These are phyloP conservation scores for Semnornis frantzii DNA, from an alignment of 2,113 vertebrate species.

Conservation along the genomic window DNA sequence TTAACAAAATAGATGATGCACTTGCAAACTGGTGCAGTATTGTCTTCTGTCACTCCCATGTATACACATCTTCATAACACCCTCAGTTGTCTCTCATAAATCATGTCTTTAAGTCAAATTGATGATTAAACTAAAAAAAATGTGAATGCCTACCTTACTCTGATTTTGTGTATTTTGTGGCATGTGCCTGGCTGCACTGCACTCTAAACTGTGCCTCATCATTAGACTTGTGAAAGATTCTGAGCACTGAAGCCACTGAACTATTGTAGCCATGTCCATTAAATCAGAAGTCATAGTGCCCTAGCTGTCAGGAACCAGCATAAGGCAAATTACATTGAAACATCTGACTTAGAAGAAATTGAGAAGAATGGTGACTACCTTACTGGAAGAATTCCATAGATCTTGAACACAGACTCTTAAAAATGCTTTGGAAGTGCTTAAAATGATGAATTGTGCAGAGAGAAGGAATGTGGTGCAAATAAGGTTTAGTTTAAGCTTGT, in stretches of 20 bases:
- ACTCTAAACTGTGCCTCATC: background rate
- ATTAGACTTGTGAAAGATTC: background rate
- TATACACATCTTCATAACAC: background rate
- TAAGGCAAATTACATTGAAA: background rate
- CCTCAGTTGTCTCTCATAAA: background rate
- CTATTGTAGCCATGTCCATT: background rate
- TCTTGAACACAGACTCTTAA: background rate
- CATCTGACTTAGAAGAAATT: background rate
- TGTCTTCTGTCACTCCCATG: background rate
- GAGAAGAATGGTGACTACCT: background rate
- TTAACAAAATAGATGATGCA: background rate
- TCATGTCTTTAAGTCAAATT: background rate
- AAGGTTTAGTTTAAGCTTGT: background rate
- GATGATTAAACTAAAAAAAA: background rate
- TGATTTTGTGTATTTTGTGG: background rate
- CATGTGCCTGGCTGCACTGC: background rate
- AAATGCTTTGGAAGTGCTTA: background rate
- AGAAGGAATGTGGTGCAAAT: background rate
- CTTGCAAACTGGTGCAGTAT: background rate
- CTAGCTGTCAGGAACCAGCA: background rate
- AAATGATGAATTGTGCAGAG: background rate
- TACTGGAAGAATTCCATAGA: background rate
- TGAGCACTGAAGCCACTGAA: background rate
- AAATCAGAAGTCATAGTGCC: background rate
- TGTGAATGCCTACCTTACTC: background rate